Evolutionary conservation across 2,113 vertebrate genomes (phyloP).

Genomic region (Promerops cafer): DNA sequence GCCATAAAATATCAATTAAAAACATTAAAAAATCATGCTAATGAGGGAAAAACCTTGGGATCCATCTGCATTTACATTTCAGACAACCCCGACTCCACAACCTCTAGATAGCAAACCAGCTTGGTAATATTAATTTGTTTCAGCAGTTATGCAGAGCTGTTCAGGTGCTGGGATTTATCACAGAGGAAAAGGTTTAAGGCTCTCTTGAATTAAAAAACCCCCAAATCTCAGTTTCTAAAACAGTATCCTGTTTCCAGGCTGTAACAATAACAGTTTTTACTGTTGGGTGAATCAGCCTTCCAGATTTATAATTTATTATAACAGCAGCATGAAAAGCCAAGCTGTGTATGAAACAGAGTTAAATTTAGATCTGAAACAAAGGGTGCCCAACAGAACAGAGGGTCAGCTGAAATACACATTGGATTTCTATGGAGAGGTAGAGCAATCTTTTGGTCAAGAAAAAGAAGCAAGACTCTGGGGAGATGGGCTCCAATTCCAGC

Average conservation of each 20-base stretch:
- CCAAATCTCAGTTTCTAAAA: background rate
- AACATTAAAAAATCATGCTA: background rate
- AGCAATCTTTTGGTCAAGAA: background rate
- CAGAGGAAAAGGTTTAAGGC: background rate
- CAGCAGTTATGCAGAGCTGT: background rate
- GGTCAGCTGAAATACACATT: background rate
- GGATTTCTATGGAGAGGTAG: background rate
- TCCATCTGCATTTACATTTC: background rate
- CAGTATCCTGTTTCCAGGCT: background rate
- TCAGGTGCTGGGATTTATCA: background rate
- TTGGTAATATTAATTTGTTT: background rate
- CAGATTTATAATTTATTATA: background rate
- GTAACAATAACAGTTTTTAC: background rate
- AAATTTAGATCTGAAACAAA: background rate
- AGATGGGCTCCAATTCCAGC: background rate
- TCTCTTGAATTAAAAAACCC: background rate
- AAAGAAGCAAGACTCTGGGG: background rate
- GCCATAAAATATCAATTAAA: background rate
- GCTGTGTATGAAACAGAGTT: background rate
- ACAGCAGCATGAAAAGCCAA: background rate
- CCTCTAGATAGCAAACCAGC: background rate
- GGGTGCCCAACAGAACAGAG: background rate
- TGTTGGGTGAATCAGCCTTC: background rate
- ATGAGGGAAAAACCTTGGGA: background rate
- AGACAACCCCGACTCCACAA: background rate